These are phyloP conservation scores for Pseudochromis fuscus DNA, from an alignment of 2,797 vertebrate genomes.

Conservation along the genomic window DNA sequence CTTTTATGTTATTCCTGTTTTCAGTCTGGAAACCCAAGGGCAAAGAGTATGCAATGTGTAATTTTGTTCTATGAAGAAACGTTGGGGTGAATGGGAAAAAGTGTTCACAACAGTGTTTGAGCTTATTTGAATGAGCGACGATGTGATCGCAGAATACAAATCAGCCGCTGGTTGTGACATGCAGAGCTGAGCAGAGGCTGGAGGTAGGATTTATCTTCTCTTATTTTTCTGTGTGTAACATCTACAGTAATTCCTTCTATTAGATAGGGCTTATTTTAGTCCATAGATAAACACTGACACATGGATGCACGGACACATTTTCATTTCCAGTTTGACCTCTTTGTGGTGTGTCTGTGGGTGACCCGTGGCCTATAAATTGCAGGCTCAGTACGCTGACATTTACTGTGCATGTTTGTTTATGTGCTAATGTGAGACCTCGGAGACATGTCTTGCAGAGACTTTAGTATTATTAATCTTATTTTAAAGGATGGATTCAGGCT, in stretches of 20 bases:
- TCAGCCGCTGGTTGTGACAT: slow-evolving; percentile 52
- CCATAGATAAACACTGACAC: slow-evolving; percentile 30
- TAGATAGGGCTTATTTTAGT: not conserved
- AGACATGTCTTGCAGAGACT: not conserved
- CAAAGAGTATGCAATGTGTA: slow-evolving; percentile 74
- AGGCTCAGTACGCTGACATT: slow-evolving; percentile 26
- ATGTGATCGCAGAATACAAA: slow-evolving; percentile 70
- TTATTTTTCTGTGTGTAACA: slow-evolving; percentile 5
- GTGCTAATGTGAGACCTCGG: slow-evolving; percentile 2
- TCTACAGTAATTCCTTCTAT: slow-evolving; percentile 25
- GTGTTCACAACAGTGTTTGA: slow-evolving; percentile 64
- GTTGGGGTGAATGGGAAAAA: slow-evolving; percentile 48
- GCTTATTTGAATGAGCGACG: slow-evolving; percentile 73
- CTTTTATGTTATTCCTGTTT: slow-evolving; percentile 77
- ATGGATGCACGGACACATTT: slow-evolving; percentile 31
- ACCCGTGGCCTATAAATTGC: slow-evolving; percentile 39
- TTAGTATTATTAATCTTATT: not conserved
- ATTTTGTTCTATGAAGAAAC: slow-evolving; percentile 62
- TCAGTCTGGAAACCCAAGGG: slow-evolving; percentile 74
- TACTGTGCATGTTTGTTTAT: slow-evolving; percentile 29
- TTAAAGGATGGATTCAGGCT: not conserved
- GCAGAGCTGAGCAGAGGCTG: slow-evolving; percentile 46
- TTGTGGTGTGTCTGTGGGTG: not conserved
- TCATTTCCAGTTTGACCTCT: slow-evolving; percentile 23
- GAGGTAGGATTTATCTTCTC: not conserved